Evolutionary conservation across 2,797 vertebrate species (phyloP).

Genomic region (Manis pentadactyla): DNA sequence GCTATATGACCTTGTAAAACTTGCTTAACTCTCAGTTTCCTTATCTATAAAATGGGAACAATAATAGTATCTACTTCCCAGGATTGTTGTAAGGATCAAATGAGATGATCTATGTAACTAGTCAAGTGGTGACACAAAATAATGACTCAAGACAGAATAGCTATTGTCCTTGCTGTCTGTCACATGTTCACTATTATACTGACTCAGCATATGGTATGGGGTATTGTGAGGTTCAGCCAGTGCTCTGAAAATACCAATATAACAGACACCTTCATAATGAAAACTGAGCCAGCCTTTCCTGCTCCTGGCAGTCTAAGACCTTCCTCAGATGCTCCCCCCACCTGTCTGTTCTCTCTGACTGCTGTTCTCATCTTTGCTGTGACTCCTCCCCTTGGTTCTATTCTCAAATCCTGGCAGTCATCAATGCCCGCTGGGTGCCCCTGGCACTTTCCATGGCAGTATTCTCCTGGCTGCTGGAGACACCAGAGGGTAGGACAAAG

Average conservation of each 20-base stretch:
- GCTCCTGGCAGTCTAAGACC: not conserved
- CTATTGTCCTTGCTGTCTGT: not conserved
- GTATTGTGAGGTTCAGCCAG: not conserved
- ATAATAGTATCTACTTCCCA: not conserved
- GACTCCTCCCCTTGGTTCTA: not conserved
- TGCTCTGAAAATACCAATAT: not conserved
- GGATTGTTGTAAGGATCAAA: not conserved
- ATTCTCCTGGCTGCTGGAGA: constrained; percentile 19
- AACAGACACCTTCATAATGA: not conserved
- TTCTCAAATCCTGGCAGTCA: not conserved
- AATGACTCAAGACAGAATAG: not conserved
- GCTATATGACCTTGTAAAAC: not conserved
- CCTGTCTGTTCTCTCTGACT: not conserved
- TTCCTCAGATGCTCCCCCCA: not conserved
- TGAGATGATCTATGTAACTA: not conserved
- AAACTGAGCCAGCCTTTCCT: not conserved
- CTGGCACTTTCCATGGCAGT: not conserved
- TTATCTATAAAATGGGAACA: not conserved
- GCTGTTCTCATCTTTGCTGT: not conserved
- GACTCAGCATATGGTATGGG: not conserved
- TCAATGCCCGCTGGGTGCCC: not conserved
- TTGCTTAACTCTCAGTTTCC: not conserved
- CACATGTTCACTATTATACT: not conserved
- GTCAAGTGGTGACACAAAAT: not conserved
- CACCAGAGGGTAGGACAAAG: constrained; percentile 52